A percentile compares a stretch with the other conserved stretches of the same genome.
These are phyloP conservation scores for Ophthalmolycus amberensis DNA, from an alignment of 2,113 vertebrate genomes.

Conservation along the genomic window DNA sequence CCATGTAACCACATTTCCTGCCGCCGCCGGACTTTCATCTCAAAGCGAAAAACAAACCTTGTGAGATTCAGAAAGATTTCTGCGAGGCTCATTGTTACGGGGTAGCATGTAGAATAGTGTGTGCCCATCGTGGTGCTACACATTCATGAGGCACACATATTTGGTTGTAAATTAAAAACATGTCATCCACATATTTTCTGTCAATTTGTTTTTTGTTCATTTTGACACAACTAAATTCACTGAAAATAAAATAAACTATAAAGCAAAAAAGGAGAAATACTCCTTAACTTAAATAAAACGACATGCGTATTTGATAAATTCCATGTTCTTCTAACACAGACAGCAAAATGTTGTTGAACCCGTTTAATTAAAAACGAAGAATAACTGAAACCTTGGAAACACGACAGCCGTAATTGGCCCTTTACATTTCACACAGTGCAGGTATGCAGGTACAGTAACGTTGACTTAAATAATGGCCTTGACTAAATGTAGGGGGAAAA, in stretches of 20 bases:
- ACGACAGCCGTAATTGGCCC: constrained; percentile 29
- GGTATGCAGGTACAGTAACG: constrained; percentile 24
- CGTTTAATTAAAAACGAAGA: constrained; percentile 32
- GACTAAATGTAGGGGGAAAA: constrained; percentile 8
- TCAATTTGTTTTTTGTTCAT: not conserved
- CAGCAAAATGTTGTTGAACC: constrained; percentile 26
- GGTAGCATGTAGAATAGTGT: not conserved
- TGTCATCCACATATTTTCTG: not conserved
- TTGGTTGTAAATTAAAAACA: constrained; percentile 15
- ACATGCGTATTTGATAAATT: constrained; percentile 22
- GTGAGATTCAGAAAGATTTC: constrained; percentile 2
- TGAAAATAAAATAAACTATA: constrained; percentile 23
- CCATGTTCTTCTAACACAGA: constrained; percentile 16
- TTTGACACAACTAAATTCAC: constrained; percentile 17
- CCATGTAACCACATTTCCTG: not conserved
- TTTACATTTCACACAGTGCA: constrained; percentile 45
- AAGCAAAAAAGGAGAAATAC: constrained; percentile 16
- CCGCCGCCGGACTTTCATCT: not conserved
- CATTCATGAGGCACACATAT: constrained; percentile 67
- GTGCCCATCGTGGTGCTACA: constrained; percentile 58
- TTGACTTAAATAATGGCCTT: constrained; percentile 11
- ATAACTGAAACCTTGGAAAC: constrained; percentile 28
- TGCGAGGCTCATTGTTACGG: not conserved
- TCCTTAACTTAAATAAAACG: constrained; percentile 43
- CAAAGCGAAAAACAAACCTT: constrained; percentile 19